Base-by-base conservation (phyloP, 2,797 vertebrate species). In the Coreius guichenoti region DNA sequence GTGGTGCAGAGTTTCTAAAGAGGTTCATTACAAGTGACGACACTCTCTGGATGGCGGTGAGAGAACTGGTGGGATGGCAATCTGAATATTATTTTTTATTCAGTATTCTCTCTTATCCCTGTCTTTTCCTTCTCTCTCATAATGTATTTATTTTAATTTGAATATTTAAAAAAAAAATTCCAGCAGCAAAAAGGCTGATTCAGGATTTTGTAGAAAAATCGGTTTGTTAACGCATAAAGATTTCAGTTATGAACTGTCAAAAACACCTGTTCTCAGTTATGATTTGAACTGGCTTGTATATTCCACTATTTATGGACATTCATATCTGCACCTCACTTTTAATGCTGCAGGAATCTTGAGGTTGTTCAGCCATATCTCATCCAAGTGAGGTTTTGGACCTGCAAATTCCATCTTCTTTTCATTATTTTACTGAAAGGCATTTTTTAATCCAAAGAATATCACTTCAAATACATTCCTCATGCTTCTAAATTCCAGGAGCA, bases 1-100 rank as follows among this genome's bases (percentile, higher is more conserved):
- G 90, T 86, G 70, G 70, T 88, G 88, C 80, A 12, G 87, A 88
- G 82, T 92, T 90, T 85, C 90, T 90, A 89, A 92, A 93, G 88
- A 91, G 87, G 92, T 85, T 90, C 87, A 91, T 91, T 92, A 89
- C 67, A 89, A 85, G 87, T 90, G 88, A 87, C 85, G 86, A 89
- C 88, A 90, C 82, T 75, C 90, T 88, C 86, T 89, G 89, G 91
- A 92, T 91, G 85, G 90, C 89, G 69, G 90, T 91, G 91, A 89
- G 90, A 89, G 91, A 92, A 54, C 36, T 8, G 72, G 33, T 17
- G 61, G 51, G 89, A 91, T 89, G 91, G 90, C 91, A 93, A 93
- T 33, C 51, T 36, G 12, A 56, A 36, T 36, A 36, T 75, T 13
- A 33, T 36, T 75, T 75, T 51, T 23, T 21, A 36, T 76, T 76